A percentile compares a stretch with the other conserved stretches of the same genome.
Evolutionary conservation across 1,140 invertebrate species (phyloP).

Genomic region (Scaptomyza pallida): DNA sequence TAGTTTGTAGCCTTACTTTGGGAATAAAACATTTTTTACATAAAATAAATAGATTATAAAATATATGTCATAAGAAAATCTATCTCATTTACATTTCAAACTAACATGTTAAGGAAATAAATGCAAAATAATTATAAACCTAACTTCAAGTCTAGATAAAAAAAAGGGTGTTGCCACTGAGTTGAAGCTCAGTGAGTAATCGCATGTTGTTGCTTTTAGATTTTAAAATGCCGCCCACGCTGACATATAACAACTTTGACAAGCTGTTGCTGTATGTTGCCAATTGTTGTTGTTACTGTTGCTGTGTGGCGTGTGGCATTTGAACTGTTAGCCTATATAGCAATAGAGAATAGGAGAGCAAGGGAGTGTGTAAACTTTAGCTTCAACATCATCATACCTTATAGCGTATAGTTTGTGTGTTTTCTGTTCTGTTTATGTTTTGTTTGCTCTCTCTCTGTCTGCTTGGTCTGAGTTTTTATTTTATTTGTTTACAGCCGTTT

Average conservation of each 20-base stretch:
- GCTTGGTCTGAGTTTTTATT: neutral
- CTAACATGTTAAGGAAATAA: no score
- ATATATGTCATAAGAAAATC: no score
- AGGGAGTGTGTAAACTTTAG: constrained; percentile 6
- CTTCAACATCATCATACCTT: constrained; percentile 33
- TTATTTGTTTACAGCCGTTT: constrained; percentile 67
- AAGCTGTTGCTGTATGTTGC: constrained; percentile 48
- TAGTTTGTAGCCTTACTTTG: no score
- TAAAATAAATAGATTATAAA: no score
- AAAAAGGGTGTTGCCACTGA: neutral
- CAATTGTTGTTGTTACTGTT: constrained; percentile 22
- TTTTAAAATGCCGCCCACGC: constrained; percentile 54
- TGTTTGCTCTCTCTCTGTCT: constrained; percentile 9
- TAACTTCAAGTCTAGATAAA: no score
- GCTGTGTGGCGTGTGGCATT: constrained; percentile 14
- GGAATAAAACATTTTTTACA: no score
- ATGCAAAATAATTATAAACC: no score
- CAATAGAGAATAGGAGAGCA: no score
- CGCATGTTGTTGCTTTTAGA: constrained; percentile 29
- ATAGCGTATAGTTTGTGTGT: constrained; percentile 8
- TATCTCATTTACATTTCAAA: no score
- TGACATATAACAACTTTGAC: constrained; percentile 47
- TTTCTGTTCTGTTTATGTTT: constrained; percentile 60
- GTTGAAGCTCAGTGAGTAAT: neutral
- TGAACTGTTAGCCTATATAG: constrained; percentile 19